phyloP scores from a whole-genome alignment of 2,888 invertebrate genomes.

The Tachystola acroxantha region DNA sequence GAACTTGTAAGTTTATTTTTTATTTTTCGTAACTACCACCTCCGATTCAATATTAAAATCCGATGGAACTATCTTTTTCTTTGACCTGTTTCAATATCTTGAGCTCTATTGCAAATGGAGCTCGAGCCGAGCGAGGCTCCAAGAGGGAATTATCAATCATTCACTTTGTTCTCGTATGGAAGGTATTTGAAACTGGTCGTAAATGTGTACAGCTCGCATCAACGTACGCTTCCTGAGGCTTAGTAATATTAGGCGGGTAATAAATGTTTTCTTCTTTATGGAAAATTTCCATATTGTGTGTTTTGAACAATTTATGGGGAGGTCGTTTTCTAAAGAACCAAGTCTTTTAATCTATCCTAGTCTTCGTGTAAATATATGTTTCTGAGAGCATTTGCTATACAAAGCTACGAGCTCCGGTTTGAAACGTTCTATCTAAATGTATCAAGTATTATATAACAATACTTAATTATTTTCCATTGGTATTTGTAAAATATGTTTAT shows the following conservation, averaged over 20 bases:
- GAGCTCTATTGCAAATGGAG: constrained; percentile 14
- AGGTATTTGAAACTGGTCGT: constrained; percentile 69
- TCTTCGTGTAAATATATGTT: background rate
- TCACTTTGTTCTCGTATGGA: constrained; percentile 29
- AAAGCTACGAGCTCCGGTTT: background rate
- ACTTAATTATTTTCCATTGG: too few relatives aligned
- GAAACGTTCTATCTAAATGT: background rate
- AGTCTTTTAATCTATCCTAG: background rate
- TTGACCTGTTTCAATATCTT: constrained; percentile 55
- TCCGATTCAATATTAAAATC: constrained; percentile 29
- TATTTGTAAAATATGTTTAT: too few relatives aligned
- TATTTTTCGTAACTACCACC: constrained; percentile 24
- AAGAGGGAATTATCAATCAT: constrained; percentile 9
- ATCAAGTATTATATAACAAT: too few relatives aligned
- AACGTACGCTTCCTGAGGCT: constrained; percentile 73
- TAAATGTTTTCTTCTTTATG: constrained; percentile 72
- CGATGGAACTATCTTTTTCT: constrained; percentile 53
- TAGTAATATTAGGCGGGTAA: constrained; percentile 77
- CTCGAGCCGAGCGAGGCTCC: background rate
- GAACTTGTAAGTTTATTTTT: constrained; percentile 92
- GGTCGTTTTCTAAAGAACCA: background rate
- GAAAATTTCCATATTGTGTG: constrained; percentile 48
- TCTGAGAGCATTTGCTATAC: background rate
- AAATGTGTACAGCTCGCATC: constrained; percentile 69
- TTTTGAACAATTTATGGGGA: constrained; percentile 51